phyloP scores from a whole-genome alignment of 1,140 invertebrate genomes.

The Antheraea pernyi region DNA sequence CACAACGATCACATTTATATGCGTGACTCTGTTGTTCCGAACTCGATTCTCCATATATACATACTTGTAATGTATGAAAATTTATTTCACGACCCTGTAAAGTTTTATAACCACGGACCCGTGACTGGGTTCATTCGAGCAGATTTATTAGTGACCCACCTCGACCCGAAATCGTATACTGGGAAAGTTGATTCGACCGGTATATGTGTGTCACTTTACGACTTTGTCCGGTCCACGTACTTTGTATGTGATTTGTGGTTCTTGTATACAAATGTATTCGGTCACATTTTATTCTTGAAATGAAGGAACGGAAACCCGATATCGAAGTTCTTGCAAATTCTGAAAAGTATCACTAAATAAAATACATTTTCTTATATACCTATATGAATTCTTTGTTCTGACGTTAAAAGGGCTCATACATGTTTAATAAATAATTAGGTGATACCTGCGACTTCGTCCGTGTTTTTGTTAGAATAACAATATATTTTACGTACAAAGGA shows the following conservation, averaged over 20 bases:
- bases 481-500: too few relatives aligned
- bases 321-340: too few relatives aligned
- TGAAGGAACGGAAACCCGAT: not conserved
- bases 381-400: too few relatives aligned
- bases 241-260: not conserved
- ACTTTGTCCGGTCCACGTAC: conserved; percentile 11
- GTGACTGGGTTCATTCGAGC: conserved; percentile 36
- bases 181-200: conserved; percentile 42
- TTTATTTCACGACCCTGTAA: conserved; percentile 33
- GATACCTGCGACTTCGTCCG: too few relatives aligned
- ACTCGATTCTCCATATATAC: conserved; percentile 1
- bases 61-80: conserved; percentile 28
- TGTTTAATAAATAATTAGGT: too few relatives aligned
- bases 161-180: conserved; percentile 42
- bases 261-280: not conserved
- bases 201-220: conserved; percentile 40
- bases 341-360: too few relatives aligned
- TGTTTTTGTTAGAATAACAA: too few relatives aligned
- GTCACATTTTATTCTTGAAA: not conserved
- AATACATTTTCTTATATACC: too few relatives aligned
- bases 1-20: conserved; percentile 27
- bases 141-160: conserved; percentile 44
- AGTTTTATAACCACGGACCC: conserved; percentile 39
- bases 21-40: conserved; percentile 13
- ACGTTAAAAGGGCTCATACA: too few relatives aligned